Evolutionary conservation across 2,888 invertebrate species (phyloP), one percentile per base, ranked within the genome.

Genomic region (Drosophila mimica): DNA sequence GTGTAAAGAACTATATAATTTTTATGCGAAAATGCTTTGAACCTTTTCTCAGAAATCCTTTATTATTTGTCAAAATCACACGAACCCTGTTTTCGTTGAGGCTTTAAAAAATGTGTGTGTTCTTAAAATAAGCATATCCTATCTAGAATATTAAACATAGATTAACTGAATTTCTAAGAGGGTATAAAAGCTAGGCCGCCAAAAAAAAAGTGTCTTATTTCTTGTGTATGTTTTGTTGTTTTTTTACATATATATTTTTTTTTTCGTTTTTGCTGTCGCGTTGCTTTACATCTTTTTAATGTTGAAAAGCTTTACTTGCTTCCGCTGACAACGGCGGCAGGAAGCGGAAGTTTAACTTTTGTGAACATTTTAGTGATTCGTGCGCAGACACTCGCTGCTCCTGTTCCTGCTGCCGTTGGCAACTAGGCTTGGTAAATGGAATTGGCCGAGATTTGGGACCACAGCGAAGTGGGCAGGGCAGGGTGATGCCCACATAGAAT

Each of bases 341-440:
- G 88, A 90, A 90, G 64, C 90, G 90, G 90, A 88, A 88, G 90
- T 90, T 88, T 89, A 88, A 88, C 89, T 90, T 90, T 88, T 90
- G 85, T 85, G 79, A 78, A 89, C 82, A 87, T 84, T 89, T 90
- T 90, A 90, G 90, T 89, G 87, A 87, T 88, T 90, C 89, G 89
- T 81, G 83, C 74, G 74, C 89, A 85, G 89, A 88, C 80, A 88
- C 83, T 89, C 78, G 70, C 72, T 43, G 54, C 33, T 52, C 11
- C 60, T 54, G 53, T 60, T 63, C 48, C 61, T 51, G 28, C 49
- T 49, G 11, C 60, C 53, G 52, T 30, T 46, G 33, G 60, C 28
- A 64, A 17, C 67, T 20, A 53, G 61, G 40, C 70, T 52, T 57
- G 56, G 30, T 38, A 60, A 72, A 62, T 69, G 62, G 69, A 51